phyloP scores from a whole-genome alignment of 2,113 vertebrate genomes.

The Misgurnus anguillicaudatus region DNA sequence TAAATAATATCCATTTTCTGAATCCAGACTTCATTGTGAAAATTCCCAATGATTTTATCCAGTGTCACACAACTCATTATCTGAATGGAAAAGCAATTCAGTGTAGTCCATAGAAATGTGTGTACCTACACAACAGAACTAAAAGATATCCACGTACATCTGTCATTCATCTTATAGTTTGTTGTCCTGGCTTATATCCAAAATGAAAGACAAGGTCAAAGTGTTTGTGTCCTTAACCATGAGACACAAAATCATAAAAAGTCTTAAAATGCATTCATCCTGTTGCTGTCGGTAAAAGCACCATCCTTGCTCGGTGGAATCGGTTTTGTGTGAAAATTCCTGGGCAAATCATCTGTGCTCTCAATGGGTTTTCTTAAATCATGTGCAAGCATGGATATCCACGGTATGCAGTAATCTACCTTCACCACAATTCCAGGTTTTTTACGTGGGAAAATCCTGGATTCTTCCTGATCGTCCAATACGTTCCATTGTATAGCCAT shows the following conservation, averaged over 20 bases:
- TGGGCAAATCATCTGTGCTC: slow-evolving; percentile 63
- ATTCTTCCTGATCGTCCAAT: slow-evolving; percentile 80
- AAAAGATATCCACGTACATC: neutral
- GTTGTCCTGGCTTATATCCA: neutral
- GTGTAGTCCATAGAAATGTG: neutral
- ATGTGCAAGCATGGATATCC: slow-evolving; percentile 16
- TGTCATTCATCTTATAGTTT: neutral
- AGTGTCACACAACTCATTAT: neutral
- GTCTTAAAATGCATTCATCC: neutral
- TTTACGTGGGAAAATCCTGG: slow-evolving; percentile 79
- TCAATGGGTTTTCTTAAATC: slow-evolving; percentile 1
- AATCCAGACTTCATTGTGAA: neutral
- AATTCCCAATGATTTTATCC: neutral
- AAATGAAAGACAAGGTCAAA: slow-evolving; percentile 4
- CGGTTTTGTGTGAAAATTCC: neutral
- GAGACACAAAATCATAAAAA: neutral
- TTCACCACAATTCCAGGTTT: slow-evolving; percentile 78
- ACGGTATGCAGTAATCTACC: neutral
- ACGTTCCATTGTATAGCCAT: slow-evolving; percentile 80
- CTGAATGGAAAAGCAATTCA: neutral
- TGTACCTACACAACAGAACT: neutral
- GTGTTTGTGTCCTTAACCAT: neutral
- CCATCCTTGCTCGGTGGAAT: slow-evolving; percentile 52
- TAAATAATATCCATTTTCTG: neutral
- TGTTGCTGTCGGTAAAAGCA: slow-evolving; percentile 46